phyloP scores from a whole-genome alignment of 2,888 invertebrate genomes.

The Patella depressa region DNA sequence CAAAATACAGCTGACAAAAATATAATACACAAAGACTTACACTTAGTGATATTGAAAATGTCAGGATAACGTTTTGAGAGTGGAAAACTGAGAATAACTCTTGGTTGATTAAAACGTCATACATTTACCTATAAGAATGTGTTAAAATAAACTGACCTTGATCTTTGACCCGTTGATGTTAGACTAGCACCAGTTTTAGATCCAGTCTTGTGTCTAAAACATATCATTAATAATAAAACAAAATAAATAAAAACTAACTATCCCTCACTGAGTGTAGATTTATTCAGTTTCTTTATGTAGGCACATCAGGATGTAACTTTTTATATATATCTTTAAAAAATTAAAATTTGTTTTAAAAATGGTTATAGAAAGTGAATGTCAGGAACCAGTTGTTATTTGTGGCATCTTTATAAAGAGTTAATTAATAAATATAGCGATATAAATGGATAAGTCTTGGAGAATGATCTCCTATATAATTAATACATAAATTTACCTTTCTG shows the following conservation, averaged over 20 bases:
- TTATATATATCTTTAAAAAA: too few relatives aligned
- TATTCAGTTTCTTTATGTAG: slow-evolving; percentile 8
- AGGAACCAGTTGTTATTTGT: background rate
- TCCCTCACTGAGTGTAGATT: slow-evolving; percentile 27
- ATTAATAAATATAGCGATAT: background rate
- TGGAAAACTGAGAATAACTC: background rate
- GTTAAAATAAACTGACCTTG: slow-evolving; percentile 42
- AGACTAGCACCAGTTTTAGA: slow-evolving; percentile 29
- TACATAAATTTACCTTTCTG: slow-evolving; percentile 58
- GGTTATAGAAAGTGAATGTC: background rate
- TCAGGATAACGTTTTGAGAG: background rate
- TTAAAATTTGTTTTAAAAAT: too few relatives aligned
- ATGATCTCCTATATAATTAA: too few relatives aligned
- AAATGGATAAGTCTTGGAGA: too few relatives aligned
- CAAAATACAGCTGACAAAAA: background rate
- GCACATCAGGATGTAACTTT: too few relatives aligned
- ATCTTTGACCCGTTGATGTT: slow-evolving; percentile 50
- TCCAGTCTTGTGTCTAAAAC: background rate
- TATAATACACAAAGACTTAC: background rate
- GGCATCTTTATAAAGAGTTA: background rate
- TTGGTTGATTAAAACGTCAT: background rate
- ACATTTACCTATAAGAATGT: too few relatives aligned
- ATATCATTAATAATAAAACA: background rate
- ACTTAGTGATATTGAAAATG: background rate
- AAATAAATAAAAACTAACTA: slow-evolving; percentile 1